Evolutionary conservation across 2,888 invertebrate genomes (phyloP), one percentile per base, ranked within the genome.

Genomic region (Willowsia nigromaculata): DNA sequence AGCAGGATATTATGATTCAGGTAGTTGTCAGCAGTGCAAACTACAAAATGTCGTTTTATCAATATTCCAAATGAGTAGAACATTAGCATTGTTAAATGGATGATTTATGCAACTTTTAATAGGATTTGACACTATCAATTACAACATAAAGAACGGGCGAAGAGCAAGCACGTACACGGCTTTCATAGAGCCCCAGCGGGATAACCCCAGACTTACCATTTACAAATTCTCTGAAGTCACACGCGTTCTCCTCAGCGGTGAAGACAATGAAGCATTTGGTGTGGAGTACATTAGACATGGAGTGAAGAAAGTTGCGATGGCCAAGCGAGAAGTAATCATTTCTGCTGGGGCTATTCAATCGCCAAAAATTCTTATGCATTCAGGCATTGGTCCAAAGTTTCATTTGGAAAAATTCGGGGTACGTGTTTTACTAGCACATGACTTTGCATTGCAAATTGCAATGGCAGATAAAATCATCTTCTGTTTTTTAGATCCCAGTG

Each of bases 271-370:
- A 65, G 92, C 91, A 1, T 90, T 85, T 47, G 92, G 91, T n/a
- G 92, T 92, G 2, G 92, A 92, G n/a, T 85, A 81, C 53, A 13
- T 40, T 9, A 85, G 92, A 37, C 92, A 92, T 74, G 92, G 92
- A 30, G 86, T 78, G 30, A 89, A 59, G 18, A 86, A 81, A 78
- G 47, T 47, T 4, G 92, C 92, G 0, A 85, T 87, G 81, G 91
- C 92, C 18, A 81, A 15, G 40, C 91, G 91, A 65, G 92, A 92
- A 90, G 86, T 92, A 11, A 91, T 92, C 47, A 6, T 92, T 13
- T 90, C 91, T 3, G 90, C 91, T 25, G 92, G 92, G 6, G 62
- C 84, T 6, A 78, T 92, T 40, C 82, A 90, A 13, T 91, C 92
- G 0, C 90, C 91, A 0, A 91, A 91, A 65, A 43, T 92, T 33